Evolutionary conservation across 2,113 vertebrate species (phyloP).

Genomic region (Poeciliopsis prolifica): DNA sequence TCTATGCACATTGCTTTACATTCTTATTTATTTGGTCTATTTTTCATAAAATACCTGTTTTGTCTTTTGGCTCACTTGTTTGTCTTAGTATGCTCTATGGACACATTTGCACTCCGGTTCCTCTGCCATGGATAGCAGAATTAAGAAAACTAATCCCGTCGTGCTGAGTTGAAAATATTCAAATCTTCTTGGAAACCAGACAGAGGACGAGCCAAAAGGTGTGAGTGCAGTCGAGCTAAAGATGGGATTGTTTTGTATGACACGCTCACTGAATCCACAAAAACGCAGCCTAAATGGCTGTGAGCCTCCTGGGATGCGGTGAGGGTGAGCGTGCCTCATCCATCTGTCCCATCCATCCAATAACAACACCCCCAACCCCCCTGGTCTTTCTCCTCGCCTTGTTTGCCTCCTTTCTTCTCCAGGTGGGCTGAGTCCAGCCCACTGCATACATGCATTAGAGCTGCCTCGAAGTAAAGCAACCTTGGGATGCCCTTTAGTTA

Average conservation of each 20-base stretch:
- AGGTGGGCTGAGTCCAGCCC: constrained; percentile 70
- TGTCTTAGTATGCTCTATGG: not conserved
- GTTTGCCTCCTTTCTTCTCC: constrained; percentile 61
- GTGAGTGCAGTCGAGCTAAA: constrained; percentile 56
- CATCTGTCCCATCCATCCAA: constrained; percentile 58
- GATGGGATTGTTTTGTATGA: constrained; percentile 66
- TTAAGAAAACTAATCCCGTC: constrained; percentile 60
- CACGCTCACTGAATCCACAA: constrained; percentile 54
- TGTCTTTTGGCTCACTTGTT: constrained; percentile 1
- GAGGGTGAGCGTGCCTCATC: constrained; percentile 57
- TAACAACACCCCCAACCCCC: not conserved
- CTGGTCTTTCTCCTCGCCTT: constrained; percentile 15
- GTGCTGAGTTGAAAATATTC: constrained; percentile 63
- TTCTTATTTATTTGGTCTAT: not conserved
- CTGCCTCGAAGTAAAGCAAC: constrained; percentile 65
- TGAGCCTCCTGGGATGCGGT: constrained; percentile 54
- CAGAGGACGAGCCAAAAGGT: constrained; percentile 59
- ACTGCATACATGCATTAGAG: constrained; percentile 68
- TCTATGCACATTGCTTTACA: not conserved
- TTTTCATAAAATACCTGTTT: not conserved
- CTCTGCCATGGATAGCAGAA: constrained; percentile 30
- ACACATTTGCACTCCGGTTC: constrained; percentile 8
- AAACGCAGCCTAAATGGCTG: constrained; percentile 45
- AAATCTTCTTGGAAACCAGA: constrained; percentile 65
- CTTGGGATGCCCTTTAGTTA: constrained; percentile 75